Conservation (phyloP, 2,797 vertebrate species). For the Enteromius unitaeniatus region DNA sequence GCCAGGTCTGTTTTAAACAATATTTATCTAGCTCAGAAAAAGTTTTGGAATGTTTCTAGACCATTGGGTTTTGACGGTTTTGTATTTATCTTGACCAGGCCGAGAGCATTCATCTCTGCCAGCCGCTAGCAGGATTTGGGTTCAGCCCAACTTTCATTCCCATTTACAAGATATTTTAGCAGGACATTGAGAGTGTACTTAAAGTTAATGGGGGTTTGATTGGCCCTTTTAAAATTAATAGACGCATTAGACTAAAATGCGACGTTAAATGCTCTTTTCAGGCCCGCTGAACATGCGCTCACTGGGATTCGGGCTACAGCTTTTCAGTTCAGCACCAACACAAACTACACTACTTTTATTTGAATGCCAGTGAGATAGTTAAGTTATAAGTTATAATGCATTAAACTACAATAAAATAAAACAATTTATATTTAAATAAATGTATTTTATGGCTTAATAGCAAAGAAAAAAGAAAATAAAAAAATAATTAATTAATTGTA, state of each 20-base stretch:
- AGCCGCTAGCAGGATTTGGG: not conserved
- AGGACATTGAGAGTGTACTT: not conserved
- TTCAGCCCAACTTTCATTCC: not conserved
- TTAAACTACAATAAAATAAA: not conserved
- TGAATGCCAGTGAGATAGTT: not conserved
- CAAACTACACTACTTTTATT: not conserved
- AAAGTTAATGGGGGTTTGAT: conserved; percentile 35
- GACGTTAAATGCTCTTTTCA: not conserved
- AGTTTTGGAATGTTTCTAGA: conserved; percentile 27
- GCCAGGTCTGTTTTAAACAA: conserved; percentile 27
- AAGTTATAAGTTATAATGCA: no score
- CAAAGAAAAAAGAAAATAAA: no score
- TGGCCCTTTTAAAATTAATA: conserved; percentile 15
- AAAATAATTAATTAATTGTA: no score
- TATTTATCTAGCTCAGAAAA: conserved; percentile 20
- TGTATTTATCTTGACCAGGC: conserved; percentile 17
- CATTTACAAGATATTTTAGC: conserved; percentile 12
- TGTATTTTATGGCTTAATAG: not conserved
- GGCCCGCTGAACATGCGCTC: not conserved
- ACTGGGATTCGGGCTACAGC: not conserved
- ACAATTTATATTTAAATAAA: not conserved
- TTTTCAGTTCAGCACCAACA: not conserved
- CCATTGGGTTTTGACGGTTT: conserved; percentile 21
- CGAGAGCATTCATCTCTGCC: conserved; percentile 28
- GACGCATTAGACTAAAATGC: not conserved